phyloP scores from a whole-genome alignment of 2,888 invertebrate species.

The Acleris literana region DNA sequence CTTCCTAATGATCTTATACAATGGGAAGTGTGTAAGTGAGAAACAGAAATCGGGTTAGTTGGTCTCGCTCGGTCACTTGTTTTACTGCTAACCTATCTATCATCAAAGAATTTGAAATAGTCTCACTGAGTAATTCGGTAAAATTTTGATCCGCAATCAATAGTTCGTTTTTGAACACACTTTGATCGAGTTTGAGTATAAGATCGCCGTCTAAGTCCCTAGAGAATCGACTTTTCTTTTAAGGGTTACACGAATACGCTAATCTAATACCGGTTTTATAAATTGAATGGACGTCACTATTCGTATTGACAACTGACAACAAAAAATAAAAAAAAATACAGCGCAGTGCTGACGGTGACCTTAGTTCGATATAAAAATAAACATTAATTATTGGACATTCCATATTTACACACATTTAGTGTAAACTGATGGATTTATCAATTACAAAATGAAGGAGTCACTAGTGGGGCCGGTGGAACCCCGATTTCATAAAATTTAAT shows the following conservation, averaged over 20 bases:
- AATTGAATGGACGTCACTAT: slow-evolving; percentile 10
- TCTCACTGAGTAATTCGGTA: no score
- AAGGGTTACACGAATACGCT: neutral
- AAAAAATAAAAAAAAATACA: slow-evolving; percentile 29
- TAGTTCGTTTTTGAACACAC: no score
- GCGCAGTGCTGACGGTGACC: slow-evolving; percentile 36
- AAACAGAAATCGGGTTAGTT: no score
- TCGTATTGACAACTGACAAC: slow-evolving; percentile 32
- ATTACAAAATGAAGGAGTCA: slow-evolving; percentile 29
- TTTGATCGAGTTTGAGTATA: no score
- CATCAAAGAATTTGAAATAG: no score
- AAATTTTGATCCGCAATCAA: no score
- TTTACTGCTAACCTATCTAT: no score
- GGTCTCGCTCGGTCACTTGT: no score
- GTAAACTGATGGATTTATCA: slow-evolving; percentile 11
- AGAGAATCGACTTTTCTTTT: neutral
- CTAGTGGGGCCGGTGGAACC: slow-evolving; percentile 11
- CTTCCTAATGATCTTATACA: no score
- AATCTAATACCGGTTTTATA: slow-evolving; percentile 24
- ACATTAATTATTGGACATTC: slow-evolving; percentile 32
- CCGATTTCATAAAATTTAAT: slow-evolving; percentile 17
- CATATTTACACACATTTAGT: slow-evolving; percentile 24
- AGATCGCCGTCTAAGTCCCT: no score
- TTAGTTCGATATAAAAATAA: slow-evolving; percentile 37
- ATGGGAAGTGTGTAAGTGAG: no score